A percentile compares a stretch with the other conserved stretches of the same genome.
Conservation (phyloP, 2,888 invertebrate species). For the Volucella inanis region DNA sequence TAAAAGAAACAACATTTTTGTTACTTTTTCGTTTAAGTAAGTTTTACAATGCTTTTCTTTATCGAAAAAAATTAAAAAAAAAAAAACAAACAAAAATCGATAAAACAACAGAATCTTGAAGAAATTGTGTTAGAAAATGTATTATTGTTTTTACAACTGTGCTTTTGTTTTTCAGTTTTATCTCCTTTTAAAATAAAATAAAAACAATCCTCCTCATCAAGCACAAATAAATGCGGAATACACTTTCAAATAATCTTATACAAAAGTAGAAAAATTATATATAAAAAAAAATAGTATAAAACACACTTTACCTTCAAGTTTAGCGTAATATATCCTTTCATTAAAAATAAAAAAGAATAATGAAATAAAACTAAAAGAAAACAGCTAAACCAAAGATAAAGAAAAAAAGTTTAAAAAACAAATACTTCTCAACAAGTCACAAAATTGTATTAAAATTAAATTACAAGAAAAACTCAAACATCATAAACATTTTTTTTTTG, state of each 20-base stretch:
- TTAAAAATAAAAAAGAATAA: conserved; percentile 22
- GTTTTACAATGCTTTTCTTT: conserved; percentile 58
- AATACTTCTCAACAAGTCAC: conserved; percentile 37
- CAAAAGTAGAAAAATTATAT: conserved; percentile 35
- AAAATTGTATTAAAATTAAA: conserved; percentile 45
- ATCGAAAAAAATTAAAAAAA: conserved; percentile 46
- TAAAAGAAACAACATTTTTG: conserved; percentile 43
- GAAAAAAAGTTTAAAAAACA: conserved; percentile 13
- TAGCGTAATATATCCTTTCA: conserved; percentile 44
- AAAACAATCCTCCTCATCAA: conserved; percentile 21
- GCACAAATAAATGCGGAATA: conserved; percentile 65
- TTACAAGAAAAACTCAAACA: conserved; percentile 31
- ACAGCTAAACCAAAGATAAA: conserved; percentile 69
- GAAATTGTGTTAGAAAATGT: conserved; percentile 42
- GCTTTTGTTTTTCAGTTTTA: conserved; percentile 12
- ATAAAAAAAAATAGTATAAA: conserved; percentile 48
- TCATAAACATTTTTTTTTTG: conserved; percentile 65
- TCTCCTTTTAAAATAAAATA: conserved; percentile 8
- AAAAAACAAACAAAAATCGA: conserved; percentile 58
- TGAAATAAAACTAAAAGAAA: conserved; percentile 39
- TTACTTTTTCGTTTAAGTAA: conserved; percentile 38
- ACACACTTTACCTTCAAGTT: conserved; percentile 28
- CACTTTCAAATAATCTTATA: conserved; percentile 37
- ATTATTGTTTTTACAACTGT: conserved; percentile 24
- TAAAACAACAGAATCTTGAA: conserved; percentile 71